Conservation (phyloP, 2,888 invertebrate genomes). For the Pollenia labialis region DNA sequence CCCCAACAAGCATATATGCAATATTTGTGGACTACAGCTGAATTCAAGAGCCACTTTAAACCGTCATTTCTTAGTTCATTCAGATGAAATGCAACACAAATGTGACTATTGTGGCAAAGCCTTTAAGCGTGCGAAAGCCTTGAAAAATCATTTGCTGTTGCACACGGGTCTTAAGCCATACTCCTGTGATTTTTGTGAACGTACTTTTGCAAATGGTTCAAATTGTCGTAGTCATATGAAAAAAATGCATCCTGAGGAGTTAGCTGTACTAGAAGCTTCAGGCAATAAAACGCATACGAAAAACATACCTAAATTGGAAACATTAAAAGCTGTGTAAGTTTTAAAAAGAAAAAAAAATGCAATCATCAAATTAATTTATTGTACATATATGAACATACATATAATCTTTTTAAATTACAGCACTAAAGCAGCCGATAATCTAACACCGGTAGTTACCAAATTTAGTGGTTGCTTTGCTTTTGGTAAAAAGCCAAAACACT, state of each 20-base stretch:
- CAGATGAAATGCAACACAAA: slow-evolving; percentile 82
- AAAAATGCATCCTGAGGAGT: slow-evolving; percentile 82
- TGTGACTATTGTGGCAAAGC: slow-evolving; percentile 82
- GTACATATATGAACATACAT: background rate
- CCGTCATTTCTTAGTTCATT: slow-evolving; percentile 82
- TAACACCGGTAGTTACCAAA: slow-evolving; percentile 81
- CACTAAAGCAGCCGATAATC: slow-evolving; percentile 80
- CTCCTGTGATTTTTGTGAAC: slow-evolving; percentile 84
- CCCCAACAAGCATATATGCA: slow-evolving; percentile 81
- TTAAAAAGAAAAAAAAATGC: background rate
- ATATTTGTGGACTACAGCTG: slow-evolving; percentile 81
- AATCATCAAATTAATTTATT: background rate
- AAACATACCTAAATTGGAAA: slow-evolving; percentile 83
- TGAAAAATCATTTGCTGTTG: slow-evolving; percentile 83
- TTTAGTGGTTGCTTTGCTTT: slow-evolving; percentile 82
- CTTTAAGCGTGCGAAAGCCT: slow-evolving; percentile 83
- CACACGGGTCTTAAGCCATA: slow-evolving; percentile 84
- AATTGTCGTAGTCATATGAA: slow-evolving; percentile 84
- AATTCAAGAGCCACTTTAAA: slow-evolving; percentile 81
- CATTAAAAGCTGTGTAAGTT: slow-evolving; percentile 82
- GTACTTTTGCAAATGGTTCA: slow-evolving; percentile 84
- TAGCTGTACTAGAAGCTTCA: slow-evolving; percentile 83
- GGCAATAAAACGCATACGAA: slow-evolving; percentile 80
- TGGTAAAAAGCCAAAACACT: slow-evolving; percentile 79
- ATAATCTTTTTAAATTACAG: slow-evolving; percentile 68